Percentiles rank a stretch among this genome's conserved stretches.
Evolutionary conservation across 2,797 vertebrate genomes (phyloP).

Genomic region (Aeoliscus strigatus): DNA sequence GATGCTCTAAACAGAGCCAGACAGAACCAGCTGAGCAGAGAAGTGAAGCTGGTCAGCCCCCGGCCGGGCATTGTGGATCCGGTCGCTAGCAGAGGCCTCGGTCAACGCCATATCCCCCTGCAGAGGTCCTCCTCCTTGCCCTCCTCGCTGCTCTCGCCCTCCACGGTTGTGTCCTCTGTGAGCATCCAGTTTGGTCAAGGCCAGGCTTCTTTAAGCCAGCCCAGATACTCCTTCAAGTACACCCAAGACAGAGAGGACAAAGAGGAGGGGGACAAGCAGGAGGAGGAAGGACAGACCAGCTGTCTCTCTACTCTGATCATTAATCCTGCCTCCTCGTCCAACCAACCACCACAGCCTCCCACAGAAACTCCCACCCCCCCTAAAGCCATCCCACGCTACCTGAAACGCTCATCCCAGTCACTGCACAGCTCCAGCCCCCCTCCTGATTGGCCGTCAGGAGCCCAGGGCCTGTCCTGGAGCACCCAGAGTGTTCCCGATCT

Average conservation of each 20-base stretch:
- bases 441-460: conserved; percentile 71
- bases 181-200: conserved; percentile 84
- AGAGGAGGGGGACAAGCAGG: conserved; percentile 51
- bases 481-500: conserved; percentile 85
- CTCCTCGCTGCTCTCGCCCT: conserved; percentile 75
- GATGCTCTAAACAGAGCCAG: conserved; percentile 48
- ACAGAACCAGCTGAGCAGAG: conserved; percentile 7
- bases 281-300: conserved; percentile 33
- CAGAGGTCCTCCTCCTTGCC: conserved; percentile 89
- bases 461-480: conserved; percentile 75
- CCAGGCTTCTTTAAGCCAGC: conserved; percentile 76
- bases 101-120: conserved; percentile 56
- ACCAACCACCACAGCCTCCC: conserved; percentile 1
- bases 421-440: conserved; percentile 76
- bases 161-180: conserved; percentile 87
- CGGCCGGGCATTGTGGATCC: conserved; percentile 58
- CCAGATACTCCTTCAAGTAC: conserved; percentile 84
- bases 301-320: conserved; percentile 78
- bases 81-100: conserved; percentile 52
- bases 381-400: conserved; percentile 54
- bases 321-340: conserved; percentile 49
- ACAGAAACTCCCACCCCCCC: conserved; percentile 39
- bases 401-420: conserved; percentile 77
- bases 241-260: conserved; percentile 29
- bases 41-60: conserved; percentile 36